Evolutionary conservation across 2,888 invertebrate species (phyloP), one percentile per base, ranked within the genome.

Genomic region (Dryococelus australis): DNA sequence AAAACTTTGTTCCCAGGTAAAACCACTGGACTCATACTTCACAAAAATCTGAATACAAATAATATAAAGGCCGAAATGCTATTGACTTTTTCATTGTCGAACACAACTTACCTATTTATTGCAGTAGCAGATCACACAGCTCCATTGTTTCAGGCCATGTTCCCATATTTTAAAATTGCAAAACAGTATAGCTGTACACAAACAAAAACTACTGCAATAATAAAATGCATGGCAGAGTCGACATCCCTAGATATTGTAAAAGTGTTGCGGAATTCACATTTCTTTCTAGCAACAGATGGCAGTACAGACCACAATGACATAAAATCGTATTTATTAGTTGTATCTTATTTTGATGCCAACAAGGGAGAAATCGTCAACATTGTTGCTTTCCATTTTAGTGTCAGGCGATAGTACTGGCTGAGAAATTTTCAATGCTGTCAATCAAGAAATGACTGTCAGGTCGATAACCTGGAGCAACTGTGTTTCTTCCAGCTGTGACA

Each of bases 351-450:
- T 65, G 65, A 65, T 65, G n/a, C n/a, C 51, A 51, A 51, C 8
- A 65, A n/a, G 65, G 20, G 65, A n/a, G 65, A 65, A 65, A 65
- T 65, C n/a, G 65, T 65, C 65, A 65, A n/a, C 65, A n/a, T 35
- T n/a, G 65, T n/a, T 65, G n/a, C 12, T 65, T 65, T 65, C 65
- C n/a, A 65, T 65, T n/a, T 8, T 65, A 24, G 65, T 12, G n/a
- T 65, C n/a, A 24, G 65, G 24, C n/a, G 65, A 65, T n/a, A 65
- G 6, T 65, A 65, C 65, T 20, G 65, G 65, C n/a, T 3, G 2
- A 65, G 65, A 6, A 16, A 65, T 65, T 65, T 65, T 65, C 65
- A 65, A n/a, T 65, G 65, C 65, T n/a, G 1, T 65, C 16, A 65
- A 65, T n/a, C 20, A 65, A 65, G 65, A n/a, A 65, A 65, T 65